Base-by-base conservation (phyloP, 2,888 invertebrate species). In the Carterocephalus palaemon region DNA sequence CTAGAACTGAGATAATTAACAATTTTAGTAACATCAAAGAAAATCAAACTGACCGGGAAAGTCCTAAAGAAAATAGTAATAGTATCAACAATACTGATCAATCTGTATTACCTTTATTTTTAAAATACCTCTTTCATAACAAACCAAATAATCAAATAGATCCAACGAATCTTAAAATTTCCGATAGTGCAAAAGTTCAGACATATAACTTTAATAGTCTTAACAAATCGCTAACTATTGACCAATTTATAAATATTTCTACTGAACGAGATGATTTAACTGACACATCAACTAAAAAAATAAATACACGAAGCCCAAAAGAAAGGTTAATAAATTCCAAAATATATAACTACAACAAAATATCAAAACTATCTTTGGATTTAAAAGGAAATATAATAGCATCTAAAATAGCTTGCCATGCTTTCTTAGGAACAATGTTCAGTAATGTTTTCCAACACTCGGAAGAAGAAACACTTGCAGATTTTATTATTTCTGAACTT, bases 301-400 rank as follows among this genome's bases (percentile, higher is more conserved):
- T 29, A 4, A 46, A 48, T 23, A 37, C 41, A 15, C 10, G 15
- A 13, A 1, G 13, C 7, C 4, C 16, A 29, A 9, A 4, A 1
- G 12, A 20, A 15, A 7, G 22, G 4, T 15, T 15, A 12, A n/a
- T 20, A 13, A 29, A 36, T 32, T 23, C 10, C 4, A 45, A 15
- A 9, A 16, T 24, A 12, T 43, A 47, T 31, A 28, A 34, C 13
- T 26, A 22, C 31, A 7, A 33, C 1, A 47, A 29, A 9, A 23
- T 36, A n/a, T 20, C 16, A 10, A 49, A 57, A 4, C 39, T 59
- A 20, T 74, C 70, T 2, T 67, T 86, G 39, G 85, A 85, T 63
- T 63, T 84, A 43, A 77, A 75, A 56, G 86, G 85, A 6, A 74
- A 81, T 59, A 66, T 86, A 39, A 64, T 86, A 40, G 80, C 81